Evolutionary conservation across 2,888 invertebrate species (phyloP), one percentile per base, ranked within the genome.

Genomic region (Ennomos erosarius): DNA sequence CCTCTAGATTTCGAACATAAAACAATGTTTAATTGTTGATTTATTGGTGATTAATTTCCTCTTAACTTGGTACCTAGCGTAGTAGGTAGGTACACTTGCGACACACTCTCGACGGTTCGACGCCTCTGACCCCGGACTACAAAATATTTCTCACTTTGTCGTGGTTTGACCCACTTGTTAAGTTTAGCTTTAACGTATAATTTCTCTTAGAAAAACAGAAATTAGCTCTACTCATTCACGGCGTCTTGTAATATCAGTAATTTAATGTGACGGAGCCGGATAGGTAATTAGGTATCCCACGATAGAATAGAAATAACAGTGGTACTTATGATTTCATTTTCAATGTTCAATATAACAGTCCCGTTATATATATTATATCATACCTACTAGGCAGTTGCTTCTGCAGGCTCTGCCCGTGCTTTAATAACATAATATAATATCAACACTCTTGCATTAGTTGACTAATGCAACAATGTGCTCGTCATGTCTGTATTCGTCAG

Each of bases 71-170:
- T 26, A 26, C 26, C 42, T 16, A 26, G 2, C 16, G 9, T 10
- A 10, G 9, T 33, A 42, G 10, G 50, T 33, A 42, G 10, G 50
- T 49, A 58, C 1, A 26, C 59, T 79, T 81, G 74, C 75, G 68
- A 74, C 75, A 79, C 16, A 49, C 11, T 45, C 67, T 69, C 64
- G 63, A 59, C 68, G 62, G 67, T 60, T 75, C 73, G 71, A 72
- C 26, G 35, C 16, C 45, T 80, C 75, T 79, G 81, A 82, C 79
- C 80, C 72, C 70, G 70, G 62, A 58, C 73, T 71, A 70, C 66
- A 70, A 72, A 74, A 72, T 69, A 70, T 70, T 76, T 73, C 69
- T 74, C 64, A 74, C 68, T 6, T 26, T 74, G 75, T 74, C 68
- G 70, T 63, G 62, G 65, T 71, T 68, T 76, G 81, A 74, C 81